Conservation (phyloP, 1,140 invertebrate species). For the Drosophila obscura region DNA sequence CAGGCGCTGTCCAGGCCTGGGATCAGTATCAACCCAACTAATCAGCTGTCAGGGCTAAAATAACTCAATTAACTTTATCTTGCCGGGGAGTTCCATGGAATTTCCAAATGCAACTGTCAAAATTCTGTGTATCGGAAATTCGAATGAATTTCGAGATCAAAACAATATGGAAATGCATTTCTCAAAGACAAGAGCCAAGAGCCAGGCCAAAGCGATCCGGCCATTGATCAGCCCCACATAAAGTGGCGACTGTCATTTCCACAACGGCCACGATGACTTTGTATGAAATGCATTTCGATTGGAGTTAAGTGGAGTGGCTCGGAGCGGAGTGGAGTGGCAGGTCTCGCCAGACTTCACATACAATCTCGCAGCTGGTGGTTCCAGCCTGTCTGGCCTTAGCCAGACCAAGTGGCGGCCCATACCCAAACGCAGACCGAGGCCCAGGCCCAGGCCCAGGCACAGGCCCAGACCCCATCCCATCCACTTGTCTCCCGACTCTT, state of each 20-base stretch:
- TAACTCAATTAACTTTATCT: slow-evolving; percentile 81
- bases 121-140: slow-evolving; percentile 71
- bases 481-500: slow-evolving; percentile 44
- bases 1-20: slow-evolving; percentile 26
- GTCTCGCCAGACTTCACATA: neutral
- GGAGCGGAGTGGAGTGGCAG: neutral
- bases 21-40: slow-evolving; percentile 57
- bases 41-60: slow-evolving; percentile 74
- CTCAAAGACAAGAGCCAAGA: slow-evolving; percentile 65
- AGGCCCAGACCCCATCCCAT: slow-evolving; percentile 6
- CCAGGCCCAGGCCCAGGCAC: neutral
- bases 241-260: slow-evolving; percentile 77
- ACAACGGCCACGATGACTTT: slow-evolving; percentile 69
- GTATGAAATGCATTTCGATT: slow-evolving; percentile 74
- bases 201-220: slow-evolving; percentile 38
- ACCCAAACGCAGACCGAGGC: neutral
- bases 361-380: slow-evolving; percentile 69
- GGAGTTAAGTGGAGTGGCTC: slow-evolving; percentile 34
- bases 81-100: slow-evolving; percentile 60
- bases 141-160: slow-evolving; percentile 77
- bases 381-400: slow-evolving; percentile 70
- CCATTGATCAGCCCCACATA: slow-evolving; percentile 78
- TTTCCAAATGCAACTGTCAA: slow-evolving; percentile 78
- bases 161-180: slow-evolving; percentile 80
- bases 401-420: slow-evolving; percentile 74